A percentile compares a stretch with the other conserved stretches of the same genome.
These are phyloP conservation scores for Cantharis rufa DNA, from an alignment of 2,888 invertebrate genomes.

Conservation along the genomic window DNA sequence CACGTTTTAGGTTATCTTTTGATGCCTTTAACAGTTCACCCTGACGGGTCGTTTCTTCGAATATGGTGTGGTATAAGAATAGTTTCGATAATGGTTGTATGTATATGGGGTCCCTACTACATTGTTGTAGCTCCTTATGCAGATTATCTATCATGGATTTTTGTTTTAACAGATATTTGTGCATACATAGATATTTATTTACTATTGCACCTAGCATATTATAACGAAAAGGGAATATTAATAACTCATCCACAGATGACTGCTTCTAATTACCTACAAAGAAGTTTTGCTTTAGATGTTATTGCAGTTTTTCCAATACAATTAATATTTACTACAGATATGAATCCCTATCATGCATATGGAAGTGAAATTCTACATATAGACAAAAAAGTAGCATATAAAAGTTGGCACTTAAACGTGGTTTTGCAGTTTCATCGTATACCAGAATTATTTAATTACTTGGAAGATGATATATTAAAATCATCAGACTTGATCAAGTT, in stretches of 20 bases:
- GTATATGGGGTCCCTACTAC: conserved; percentile 54
- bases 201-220: conserved; percentile 59
- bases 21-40: conserved; percentile 56
- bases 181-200: conserved; percentile 55
- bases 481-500: conserved; percentile 13
- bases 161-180: conserved; percentile 36
- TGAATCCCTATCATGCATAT: not conserved
- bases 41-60: conserved; percentile 58
- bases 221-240: conserved; percentile 55
- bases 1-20: conserved; percentile 55
- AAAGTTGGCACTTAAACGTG: conserved; percentile 24
- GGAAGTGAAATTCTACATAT: not conserved
- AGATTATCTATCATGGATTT: conserved; percentile 46
- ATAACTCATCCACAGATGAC: conserved; percentile 58
- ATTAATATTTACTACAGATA: not conserved
- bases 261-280: conserved; percentile 54
- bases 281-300: conserved; percentile 55
- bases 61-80: conserved; percentile 56
- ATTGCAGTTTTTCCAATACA: conserved; percentile 56
- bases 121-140: conserved; percentile 54
- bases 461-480: conserved; percentile 24
- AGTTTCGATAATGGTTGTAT: conserved; percentile 52
- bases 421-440: conserved; percentile 34
- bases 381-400: not conserved
- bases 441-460: conserved; percentile 14